Percentiles rank a stretch among this genome's conserved stretches.
Evolutionary conservation across 2,113 vertebrate species (phyloP).

Genomic region (Mixornis gularis): DNA sequence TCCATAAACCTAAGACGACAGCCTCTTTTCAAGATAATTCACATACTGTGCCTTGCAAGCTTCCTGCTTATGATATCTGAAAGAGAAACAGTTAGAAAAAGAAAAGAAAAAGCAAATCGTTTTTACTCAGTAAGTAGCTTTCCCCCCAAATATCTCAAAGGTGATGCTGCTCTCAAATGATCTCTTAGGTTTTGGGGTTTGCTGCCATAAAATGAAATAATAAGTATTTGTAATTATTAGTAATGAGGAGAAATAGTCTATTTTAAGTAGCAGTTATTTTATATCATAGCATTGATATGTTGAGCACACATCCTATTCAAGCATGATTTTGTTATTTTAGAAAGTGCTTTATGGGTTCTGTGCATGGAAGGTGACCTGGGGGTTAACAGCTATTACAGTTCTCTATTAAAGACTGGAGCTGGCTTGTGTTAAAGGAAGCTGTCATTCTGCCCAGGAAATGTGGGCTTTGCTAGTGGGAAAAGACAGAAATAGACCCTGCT

Average conservation of each 20-base stretch:
- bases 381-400: slow-evolving; percentile 17
- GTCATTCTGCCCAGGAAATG: neutral
- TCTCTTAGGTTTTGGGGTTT: neutral
- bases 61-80: neutral
- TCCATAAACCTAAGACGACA: slow-evolving; percentile 29
- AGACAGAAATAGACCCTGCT: neutral
- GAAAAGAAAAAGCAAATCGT: neutral
- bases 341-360: neutral
- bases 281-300: neutral
- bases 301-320: neutral
- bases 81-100: neutral
- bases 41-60: neutral
- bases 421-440: neutral
- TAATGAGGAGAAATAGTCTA: neutral
- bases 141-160: neutral
- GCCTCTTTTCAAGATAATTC: slow-evolving; percentile 48
- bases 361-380: neutral
- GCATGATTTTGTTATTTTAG: neutral
- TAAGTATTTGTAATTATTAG: neutral
- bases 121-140: neutral
- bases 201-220: neutral
- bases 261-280: neutral
- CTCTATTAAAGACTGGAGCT: neutral
- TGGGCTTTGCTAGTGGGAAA: neutral
- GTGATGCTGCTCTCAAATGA: neutral